These are phyloP conservation scores for Borostomias antarcticus DNA, from an alignment of 2,797 vertebrate species.

Conservation along the genomic window DNA sequence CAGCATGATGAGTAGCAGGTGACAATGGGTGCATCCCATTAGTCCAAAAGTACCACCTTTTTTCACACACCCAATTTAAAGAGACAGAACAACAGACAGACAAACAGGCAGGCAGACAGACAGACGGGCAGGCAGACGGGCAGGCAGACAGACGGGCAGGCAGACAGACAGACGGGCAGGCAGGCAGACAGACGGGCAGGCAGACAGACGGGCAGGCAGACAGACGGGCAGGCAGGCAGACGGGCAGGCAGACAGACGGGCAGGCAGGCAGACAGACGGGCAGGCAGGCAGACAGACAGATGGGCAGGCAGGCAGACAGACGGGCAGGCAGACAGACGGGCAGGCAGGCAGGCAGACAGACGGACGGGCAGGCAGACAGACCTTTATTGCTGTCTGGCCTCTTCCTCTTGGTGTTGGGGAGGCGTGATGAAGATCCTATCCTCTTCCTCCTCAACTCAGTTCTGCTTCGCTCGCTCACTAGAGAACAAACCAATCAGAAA, in stretches of 20 bases:
- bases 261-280: background rate
- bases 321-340: background rate
- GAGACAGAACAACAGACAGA: background rate
- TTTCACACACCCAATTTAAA: no score
- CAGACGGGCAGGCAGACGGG: background rate
- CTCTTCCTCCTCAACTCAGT: constrained; percentile 82
- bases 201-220: background rate
- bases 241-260: background rate
- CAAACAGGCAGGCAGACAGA: background rate
- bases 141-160: background rate
- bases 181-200: background rate
- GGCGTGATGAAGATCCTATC: constrained; percentile 76
- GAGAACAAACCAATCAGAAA: no score
- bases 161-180: background rate
- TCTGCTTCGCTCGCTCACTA: constrained; percentile 7
- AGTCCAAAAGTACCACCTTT: no score
- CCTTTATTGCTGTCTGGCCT: constrained; percentile 78
- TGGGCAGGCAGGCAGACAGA: background rate
- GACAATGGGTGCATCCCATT: no score
- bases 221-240: background rate
- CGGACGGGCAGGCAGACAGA: constrained; percentile 44
- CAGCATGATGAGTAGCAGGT: background rate
- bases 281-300: background rate
- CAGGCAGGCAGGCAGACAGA: background rate
- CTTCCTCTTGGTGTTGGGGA: constrained; percentile 80